These are phyloP conservation scores for Zaprionus taronus DNA, from an alignment of 1,140 invertebrate species.

Conservation along the genomic window DNA sequence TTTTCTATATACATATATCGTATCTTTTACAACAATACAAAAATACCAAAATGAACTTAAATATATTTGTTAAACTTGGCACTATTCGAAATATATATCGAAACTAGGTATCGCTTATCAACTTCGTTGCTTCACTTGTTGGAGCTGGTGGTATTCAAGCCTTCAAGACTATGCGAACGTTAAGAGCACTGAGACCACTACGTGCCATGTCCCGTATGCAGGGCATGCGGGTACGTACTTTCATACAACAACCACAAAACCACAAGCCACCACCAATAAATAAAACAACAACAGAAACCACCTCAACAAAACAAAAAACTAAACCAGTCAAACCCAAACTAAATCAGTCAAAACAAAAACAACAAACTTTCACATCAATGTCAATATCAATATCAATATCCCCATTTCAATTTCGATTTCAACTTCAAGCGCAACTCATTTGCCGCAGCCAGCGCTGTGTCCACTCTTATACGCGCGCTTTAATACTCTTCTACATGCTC, in stretches of 20 bases:
- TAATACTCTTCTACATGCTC: constrained; percentile 46
- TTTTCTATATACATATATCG: constrained; percentile 22
- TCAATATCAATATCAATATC: constrained; percentile 43
- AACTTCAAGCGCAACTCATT: constrained; percentile 50
- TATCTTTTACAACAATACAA: constrained; percentile 36
- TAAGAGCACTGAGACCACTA: constrained; percentile 96
- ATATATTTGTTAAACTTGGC: constrained; percentile 74
- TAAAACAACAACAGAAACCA: constrained; percentile 47
- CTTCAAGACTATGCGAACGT: constrained; percentile 98
- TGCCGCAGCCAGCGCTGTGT: constrained; percentile 6
- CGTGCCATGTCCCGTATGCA: constrained; percentile 98
- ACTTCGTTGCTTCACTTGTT: constrained; percentile 97
- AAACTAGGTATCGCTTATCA: constrained; percentile 96
- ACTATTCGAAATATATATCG: constrained; percentile 83
- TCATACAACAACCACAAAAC: constrained; percentile 65
- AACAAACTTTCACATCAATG: constrained; percentile 33
- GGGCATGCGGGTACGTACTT: constrained; percentile 97
- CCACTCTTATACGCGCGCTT: constrained; percentile 42
- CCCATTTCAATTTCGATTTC: constrained; percentile 53
- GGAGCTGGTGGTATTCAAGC: constrained; percentile 98
- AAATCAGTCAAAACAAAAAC: constrained; percentile 29
- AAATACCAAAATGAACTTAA: constrained; percentile 16
- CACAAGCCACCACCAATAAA: constrained; percentile 25
- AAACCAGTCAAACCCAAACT: constrained; percentile 41
- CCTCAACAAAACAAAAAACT: constrained; percentile 35